Conservation (phyloP, 1,140 invertebrate genomes). For the Drosophila punjabiensis region DNA sequence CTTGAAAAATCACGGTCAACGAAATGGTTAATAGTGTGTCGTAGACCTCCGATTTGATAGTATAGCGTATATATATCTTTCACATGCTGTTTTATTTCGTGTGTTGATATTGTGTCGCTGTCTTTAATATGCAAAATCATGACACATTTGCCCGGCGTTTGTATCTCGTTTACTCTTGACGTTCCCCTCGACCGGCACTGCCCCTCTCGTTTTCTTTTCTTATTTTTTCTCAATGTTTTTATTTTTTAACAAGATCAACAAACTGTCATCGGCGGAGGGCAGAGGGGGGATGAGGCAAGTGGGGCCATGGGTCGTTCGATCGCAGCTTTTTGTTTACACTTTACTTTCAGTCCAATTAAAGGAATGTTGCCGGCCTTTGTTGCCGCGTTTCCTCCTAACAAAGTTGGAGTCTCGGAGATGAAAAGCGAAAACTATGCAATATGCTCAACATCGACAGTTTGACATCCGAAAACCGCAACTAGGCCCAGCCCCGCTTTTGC, state of each 20-base stretch:
- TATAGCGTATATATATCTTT: slow-evolving; percentile 10
- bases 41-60: slow-evolving; percentile 26
- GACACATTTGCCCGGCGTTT: slow-evolving; percentile 51
- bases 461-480: slow-evolving; percentile 64
- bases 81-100: slow-evolving; percentile 40
- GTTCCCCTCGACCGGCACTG: background rate
- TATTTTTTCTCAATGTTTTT: slow-evolving; percentile 47
- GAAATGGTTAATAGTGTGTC: slow-evolving; percentile 41
- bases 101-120: slow-evolving; percentile 43
- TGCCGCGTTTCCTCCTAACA: slow-evolving; percentile 53
- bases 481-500: background rate
- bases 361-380: slow-evolving; percentile 62
- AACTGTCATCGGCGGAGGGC: slow-evolving; percentile 38
- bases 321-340: slow-evolving; percentile 71
- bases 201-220: slow-evolving; percentile 27
- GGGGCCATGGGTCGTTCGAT: slow-evolving; percentile 28
- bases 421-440: slow-evolving; percentile 73
- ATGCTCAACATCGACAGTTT: slow-evolving; percentile 72
- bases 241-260: slow-evolving; percentile 72
- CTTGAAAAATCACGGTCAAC: slow-evolving; percentile 49
- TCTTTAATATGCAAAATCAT: slow-evolving; percentile 72
- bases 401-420: slow-evolving; percentile 51
- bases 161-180: slow-evolving; percentile 66
- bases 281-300: background rate
- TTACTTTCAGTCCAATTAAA: slow-evolving; percentile 73